Conservation (phyloP, 2,888 invertebrate species). For the Galeruca laticollis region DNA sequence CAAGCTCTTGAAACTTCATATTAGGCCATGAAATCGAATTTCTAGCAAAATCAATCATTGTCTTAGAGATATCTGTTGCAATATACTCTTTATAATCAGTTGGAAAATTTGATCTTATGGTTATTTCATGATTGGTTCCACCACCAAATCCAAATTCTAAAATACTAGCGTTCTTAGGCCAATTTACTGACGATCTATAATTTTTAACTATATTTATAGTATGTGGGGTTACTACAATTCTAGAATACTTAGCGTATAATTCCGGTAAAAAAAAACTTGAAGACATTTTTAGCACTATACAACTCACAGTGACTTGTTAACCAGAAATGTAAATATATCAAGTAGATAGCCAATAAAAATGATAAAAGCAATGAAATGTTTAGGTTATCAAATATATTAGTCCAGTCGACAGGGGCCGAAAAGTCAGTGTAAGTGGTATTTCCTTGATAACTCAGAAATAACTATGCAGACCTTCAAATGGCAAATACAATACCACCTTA, state of each 20-base stretch:
- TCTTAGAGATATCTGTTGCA: constrained; percentile 78
- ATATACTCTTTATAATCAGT: constrained; percentile 66
- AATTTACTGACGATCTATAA: constrained; percentile 18
- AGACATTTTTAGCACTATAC: not conserved
- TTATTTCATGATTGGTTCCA: constrained; percentile 72
- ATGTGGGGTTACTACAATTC: not conserved
- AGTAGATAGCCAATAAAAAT: too few relatives aligned
- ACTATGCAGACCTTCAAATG: too few relatives aligned
- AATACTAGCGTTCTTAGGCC: constrained; percentile 21
- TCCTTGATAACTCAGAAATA: too few relatives aligned
- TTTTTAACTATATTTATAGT: constrained; percentile 1
- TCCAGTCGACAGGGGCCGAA: too few relatives aligned
- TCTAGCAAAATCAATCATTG: constrained; percentile 77
- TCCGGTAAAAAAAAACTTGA: not conserved
- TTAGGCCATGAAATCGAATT: constrained; percentile 66
- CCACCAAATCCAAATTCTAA: constrained; percentile 78
- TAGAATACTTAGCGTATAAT: not conserved
- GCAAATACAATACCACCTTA: too few relatives aligned
- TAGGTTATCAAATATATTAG: too few relatives aligned
- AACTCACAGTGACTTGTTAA: not conserved
- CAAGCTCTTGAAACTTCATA: constrained; percentile 67
- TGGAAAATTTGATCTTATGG: constrained; percentile 71
- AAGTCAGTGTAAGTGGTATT: too few relatives aligned
- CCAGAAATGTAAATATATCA: not conserved
- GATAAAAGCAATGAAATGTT: too few relatives aligned